Evolutionary conservation across 2,797 vertebrate genomes (phyloP).

Genomic region (Aulostomus chinensis): DNA sequence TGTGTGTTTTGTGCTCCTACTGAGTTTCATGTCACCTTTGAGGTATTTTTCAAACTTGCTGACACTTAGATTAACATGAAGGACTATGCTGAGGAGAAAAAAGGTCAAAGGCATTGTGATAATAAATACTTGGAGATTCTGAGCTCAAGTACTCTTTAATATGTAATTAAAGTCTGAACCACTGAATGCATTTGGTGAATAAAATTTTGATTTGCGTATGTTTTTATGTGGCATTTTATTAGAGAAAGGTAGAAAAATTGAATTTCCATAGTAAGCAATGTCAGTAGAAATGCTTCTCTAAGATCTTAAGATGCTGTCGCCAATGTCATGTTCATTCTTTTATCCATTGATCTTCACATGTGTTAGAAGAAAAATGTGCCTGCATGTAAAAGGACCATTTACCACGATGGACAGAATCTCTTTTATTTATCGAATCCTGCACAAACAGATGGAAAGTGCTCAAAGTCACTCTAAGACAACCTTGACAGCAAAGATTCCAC

Average conservation of each 20-base stretch:
- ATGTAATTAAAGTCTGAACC: slow-evolving; percentile 61
- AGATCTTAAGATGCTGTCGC: slow-evolving; percentile 3
- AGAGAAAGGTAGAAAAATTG: too few species aligned
- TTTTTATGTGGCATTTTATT: too few species aligned
- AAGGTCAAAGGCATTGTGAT: slow-evolving; percentile 62
- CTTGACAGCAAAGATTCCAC: slow-evolving; percentile 33
- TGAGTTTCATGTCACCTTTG: slow-evolving; percentile 38
- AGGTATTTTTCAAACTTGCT: slow-evolving; percentile 54
- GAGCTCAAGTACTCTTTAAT: slow-evolving; percentile 10
- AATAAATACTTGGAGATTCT: slow-evolving; percentile 35
- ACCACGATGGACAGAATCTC: slow-evolving; percentile 18
- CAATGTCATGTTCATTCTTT: slow-evolving; percentile 2
- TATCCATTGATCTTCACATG: slow-evolving; percentile 5
- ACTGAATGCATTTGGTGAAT: too few species aligned
- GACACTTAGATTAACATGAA: slow-evolving; percentile 53
- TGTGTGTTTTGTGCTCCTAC: slow-evolving; percentile 2
- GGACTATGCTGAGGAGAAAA: slow-evolving; percentile 30
- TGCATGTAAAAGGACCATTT: slow-evolving; percentile 18
- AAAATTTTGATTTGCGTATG: too few species aligned
- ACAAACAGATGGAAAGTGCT: slow-evolving; percentile 25
- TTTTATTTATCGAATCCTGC: slow-evolving; percentile 27
- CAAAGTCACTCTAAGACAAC: slow-evolving; percentile 40
- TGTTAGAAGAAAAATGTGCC: slow-evolving; percentile 17
- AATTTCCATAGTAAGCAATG: too few species aligned
- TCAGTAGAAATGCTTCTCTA: too few species aligned